phyloP scores from a whole-genome alignment of 1,140 invertebrate species.

The Aradophagus sp. region DNA sequence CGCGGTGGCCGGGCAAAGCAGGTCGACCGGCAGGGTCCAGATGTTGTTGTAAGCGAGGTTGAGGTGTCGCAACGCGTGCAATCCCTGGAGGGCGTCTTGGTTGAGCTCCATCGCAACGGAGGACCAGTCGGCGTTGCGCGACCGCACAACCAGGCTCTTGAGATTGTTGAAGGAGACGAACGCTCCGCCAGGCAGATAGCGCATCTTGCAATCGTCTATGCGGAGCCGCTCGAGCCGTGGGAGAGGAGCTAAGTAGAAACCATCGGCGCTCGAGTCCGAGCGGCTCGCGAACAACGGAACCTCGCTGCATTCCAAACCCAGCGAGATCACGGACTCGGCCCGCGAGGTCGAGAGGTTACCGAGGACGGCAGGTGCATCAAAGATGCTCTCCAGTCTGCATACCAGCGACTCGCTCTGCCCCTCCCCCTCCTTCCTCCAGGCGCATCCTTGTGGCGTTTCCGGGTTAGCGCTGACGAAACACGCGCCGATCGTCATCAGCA shows the following conservation, averaged over 20 bases:
- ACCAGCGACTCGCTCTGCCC: constrained; percentile 74
- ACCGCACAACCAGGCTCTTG: constrained; percentile 81
- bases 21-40: constrained; percentile 82
- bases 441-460: constrained; percentile 79
- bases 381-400: constrained; percentile 84
- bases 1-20: constrained; percentile 84
- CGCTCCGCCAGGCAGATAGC: constrained; percentile 81
- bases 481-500: constrained; percentile 42
- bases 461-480: constrained; percentile 67
- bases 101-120: constrained; percentile 85
- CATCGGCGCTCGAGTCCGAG: constrained; percentile 72
- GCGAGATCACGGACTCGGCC: constrained; percentile 79
- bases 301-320: constrained; percentile 86
- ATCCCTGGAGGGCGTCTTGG: constrained; percentile 80
- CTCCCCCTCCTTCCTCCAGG: constrained; percentile 78
- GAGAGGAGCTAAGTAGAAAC: constrained; percentile 80
- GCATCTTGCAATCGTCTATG: constrained; percentile 87
- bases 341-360: constrained; percentile 81
- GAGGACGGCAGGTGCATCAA: constrained; percentile 81
- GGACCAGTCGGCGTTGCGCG: constrained; percentile 87
- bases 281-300: constrained; percentile 86
- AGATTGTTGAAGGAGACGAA: constrained; percentile 81
- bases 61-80: constrained; percentile 81
- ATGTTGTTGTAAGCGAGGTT: constrained; percentile 88
- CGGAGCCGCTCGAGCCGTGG: constrained; percentile 81